Percentiles rank a stretch among this genome's conserved stretches.
These are phyloP conservation scores for Malurus elegans DNA, from an alignment of 2,113 vertebrate genomes.

Conservation along the genomic window DNA sequence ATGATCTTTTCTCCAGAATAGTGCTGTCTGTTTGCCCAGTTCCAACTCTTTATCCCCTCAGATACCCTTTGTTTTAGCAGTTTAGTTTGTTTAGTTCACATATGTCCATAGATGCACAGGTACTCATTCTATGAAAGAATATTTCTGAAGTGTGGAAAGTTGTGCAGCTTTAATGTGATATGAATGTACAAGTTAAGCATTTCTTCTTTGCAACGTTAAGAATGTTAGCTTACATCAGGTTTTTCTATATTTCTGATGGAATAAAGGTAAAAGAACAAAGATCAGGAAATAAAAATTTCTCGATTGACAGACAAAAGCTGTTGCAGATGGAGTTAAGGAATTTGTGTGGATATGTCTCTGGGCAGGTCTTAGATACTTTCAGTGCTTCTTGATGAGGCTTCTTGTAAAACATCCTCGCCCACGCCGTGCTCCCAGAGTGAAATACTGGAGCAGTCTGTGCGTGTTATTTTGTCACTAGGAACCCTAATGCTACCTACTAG, in stretches of 20 bases:
- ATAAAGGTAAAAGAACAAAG: not conserved
- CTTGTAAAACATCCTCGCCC: not conserved
- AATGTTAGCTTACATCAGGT: not conserved
- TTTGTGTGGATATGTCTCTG: not conserved
- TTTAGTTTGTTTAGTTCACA: not conserved
- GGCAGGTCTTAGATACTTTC: not conserved
- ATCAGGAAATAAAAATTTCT: not conserved
- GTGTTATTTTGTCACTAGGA: not conserved
- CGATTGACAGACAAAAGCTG: not conserved
- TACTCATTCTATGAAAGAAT: not conserved
- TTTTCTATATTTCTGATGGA: not conserved
- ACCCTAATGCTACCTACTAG: not conserved
- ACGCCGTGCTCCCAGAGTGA: not conserved
- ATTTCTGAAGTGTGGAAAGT: not conserved
- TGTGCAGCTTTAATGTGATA: not conserved
- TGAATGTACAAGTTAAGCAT: not conserved
- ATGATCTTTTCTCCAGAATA: not conserved
- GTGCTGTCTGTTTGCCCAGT: not conserved
- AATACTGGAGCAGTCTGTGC: not conserved
- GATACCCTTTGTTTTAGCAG: not conserved
- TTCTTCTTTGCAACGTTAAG: not conserved
- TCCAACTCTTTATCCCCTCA: not conserved
- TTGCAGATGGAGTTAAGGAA: not conserved
- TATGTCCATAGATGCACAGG: fast-evolving
- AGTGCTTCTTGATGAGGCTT: not conserved